Evolutionary conservation across 2,888 invertebrate species (phyloP), one percentile per base, ranked within the genome.

Genomic region (Bombylius major): DNA sequence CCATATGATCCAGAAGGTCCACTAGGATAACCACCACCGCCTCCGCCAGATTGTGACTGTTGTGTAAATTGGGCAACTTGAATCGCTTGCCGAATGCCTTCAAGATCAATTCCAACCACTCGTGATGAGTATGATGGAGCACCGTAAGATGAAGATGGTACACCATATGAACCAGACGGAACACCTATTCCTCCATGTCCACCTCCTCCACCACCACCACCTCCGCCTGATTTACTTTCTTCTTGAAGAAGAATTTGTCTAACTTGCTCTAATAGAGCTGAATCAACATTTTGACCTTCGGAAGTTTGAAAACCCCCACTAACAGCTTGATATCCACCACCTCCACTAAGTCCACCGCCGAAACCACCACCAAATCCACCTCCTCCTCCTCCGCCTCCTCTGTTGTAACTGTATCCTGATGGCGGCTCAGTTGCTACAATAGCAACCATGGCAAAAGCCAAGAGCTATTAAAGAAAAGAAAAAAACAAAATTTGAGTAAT

Each of bases 51-150:
- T 65, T 80, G 76, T 72, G 77, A 77, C 61, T 78, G 73, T 76
- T 89, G 88, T 64, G 85, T 81, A 79, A 84, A 89, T 68, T 90
- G 89, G 48, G 90, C 90, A 61, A 90, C 89, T 72, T 90, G 89
- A 75, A 90, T 86, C 65, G 89, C 89, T 67, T 89, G 89, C 67
- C 87, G 86, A 67, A 89, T 86, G 61, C 87, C 89, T 66, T 89
- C 90, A 61, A 90, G 83, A 75, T 88, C 85, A 74, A 90, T 84
- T 63, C 89, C 90, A 63, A 89, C 87, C 56, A 90, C 89, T 65
- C 85, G 81, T 62, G 80, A 77, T 51, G 61, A 65, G 59, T 61
- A 59, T 58, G 72, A 70, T 39, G 73, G 71, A 61, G 78, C 84
- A 60, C 85, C 86, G 73, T 85, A 85, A 59, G 77, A 77, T 0